Percentiles rank a stretch among this genome's conserved stretches.
These are phyloP conservation scores for Chironomus riparius DNA, from an alignment of 2,888 invertebrate species.

Conservation along the genomic window DNA sequence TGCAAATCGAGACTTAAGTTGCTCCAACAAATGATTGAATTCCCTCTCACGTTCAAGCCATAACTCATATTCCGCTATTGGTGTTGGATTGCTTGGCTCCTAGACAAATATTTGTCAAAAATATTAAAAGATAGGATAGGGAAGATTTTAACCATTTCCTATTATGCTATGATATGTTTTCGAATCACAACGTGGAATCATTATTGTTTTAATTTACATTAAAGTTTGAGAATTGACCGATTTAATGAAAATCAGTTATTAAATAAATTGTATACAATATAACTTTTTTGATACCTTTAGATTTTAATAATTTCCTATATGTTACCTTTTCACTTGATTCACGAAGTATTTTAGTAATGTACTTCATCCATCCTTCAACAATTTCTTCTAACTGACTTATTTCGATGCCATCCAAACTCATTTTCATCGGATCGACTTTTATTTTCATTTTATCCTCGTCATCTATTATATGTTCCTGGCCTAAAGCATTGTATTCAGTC, in stretches of 20 bases:
- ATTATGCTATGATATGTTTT: too few species aligned
- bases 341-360: slow-evolving; percentile 42
- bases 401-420: slow-evolving; percentile 36
- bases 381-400: slow-evolving; percentile 46
- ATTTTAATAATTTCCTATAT: neutral
- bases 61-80: slow-evolving; percentile 74
- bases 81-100: slow-evolving; percentile 61
- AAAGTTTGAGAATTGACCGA: too few species aligned
- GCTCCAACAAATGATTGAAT: slow-evolving; percentile 68
- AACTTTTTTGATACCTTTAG: too few species aligned
- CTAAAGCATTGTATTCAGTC: slow-evolving; percentile 39
- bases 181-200: too few species aligned
- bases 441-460: slow-evolving; percentile 40
- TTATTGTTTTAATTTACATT: too few species aligned
- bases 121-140: neutral
- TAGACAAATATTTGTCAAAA: slow-evolving; percentile 32
- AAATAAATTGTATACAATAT: too few species aligned
- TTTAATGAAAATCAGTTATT: too few species aligned
- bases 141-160: too few species aligned
- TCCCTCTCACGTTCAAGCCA: slow-evolving; percentile 77
- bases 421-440: slow-evolving; percentile 36
- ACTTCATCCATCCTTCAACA: slow-evolving; percentile 45
- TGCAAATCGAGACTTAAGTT: slow-evolving; percentile 59
- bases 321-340: slow-evolving; percentile 35
- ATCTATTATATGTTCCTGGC: slow-evolving; percentile 39